Percentiles rank a stretch among this genome's conserved stretches.
These are phyloP conservation scores for Odiellus spinosus DNA, from an alignment of 2,888 invertebrate genomes.

Conservation along the genomic window DNA sequence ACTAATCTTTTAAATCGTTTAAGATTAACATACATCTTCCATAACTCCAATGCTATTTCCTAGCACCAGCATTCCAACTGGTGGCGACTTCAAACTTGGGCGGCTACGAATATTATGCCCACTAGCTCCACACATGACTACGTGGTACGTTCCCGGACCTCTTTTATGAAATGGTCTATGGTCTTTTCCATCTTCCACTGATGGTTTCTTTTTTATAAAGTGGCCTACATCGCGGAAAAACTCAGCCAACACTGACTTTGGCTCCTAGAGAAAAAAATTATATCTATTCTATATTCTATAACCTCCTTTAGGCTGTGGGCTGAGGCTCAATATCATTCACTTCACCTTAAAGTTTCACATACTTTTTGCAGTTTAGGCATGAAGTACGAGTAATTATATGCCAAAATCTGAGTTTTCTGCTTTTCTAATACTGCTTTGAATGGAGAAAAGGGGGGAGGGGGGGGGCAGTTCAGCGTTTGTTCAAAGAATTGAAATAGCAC, in stretches of 20 bases:
- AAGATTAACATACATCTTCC: slow-evolving; percentile 39
- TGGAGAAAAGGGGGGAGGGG: no score
- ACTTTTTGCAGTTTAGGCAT: no score
- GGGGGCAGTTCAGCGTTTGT: no score
- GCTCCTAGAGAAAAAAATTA: slow-evolving; percentile 11
- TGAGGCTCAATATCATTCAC: no score
- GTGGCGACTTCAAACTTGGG: slow-evolving; percentile 49
- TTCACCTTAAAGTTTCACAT: no score
- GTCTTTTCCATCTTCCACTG: slow-evolving; percentile 7
- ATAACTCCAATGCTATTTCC: slow-evolving; percentile 47
- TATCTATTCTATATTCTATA: no score
- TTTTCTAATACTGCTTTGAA: no score
- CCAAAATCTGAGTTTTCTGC: no score
- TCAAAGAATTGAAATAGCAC: no score
- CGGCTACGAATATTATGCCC: slow-evolving; percentile 54
- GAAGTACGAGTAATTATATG: no score
- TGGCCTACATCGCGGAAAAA: slow-evolving; percentile 14
- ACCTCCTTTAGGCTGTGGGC: no score
- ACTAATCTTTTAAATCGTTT: background rate
- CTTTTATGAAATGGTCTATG: background rate
- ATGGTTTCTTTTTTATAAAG: slow-evolving; percentile 9
- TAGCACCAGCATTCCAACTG: slow-evolving; percentile 50
- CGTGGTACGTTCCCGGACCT: slow-evolving; percentile 39
- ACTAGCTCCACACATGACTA: slow-evolving; percentile 55
- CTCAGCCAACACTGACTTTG: slow-evolving; percentile 14